phyloP scores from a whole-genome alignment of 2,797 vertebrate genomes.

The Vipera latastei region DNA sequence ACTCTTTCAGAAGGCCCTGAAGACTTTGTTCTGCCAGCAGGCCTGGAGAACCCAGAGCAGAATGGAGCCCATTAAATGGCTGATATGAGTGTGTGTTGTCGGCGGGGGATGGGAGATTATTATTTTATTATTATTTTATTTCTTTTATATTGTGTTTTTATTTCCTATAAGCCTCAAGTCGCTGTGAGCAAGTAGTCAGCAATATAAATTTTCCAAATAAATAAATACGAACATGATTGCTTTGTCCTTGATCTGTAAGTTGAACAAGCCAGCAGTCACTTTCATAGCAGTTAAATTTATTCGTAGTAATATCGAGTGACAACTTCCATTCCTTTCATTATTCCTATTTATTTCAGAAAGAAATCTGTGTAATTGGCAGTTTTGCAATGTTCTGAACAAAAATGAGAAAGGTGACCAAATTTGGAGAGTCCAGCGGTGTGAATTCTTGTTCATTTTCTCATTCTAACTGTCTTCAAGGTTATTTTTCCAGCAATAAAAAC shows the following conservation, averaged over 20 bases:
- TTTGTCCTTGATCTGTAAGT: neutral
- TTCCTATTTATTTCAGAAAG: neutral
- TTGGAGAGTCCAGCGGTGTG: neutral
- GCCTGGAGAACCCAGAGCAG: neutral
- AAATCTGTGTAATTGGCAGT: neutral
- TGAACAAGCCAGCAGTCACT: neutral
- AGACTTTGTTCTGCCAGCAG: neutral
- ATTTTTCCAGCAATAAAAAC: neutral
- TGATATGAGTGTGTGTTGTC: neutral
- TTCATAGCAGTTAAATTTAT: neutral
- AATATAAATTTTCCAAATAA: neutral
- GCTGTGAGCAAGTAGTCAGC: neutral
- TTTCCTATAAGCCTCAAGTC: neutral
- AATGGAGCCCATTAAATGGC: neutral
- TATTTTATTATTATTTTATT: neutral
- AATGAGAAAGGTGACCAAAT: neutral
- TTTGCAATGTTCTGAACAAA: neutral
- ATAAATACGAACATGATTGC: neutral
- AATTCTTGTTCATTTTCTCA: neutral
- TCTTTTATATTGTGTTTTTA: neutral
- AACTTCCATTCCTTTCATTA: neutral
- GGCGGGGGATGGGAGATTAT: neutral
- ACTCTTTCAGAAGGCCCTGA: neutral
- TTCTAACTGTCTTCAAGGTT: neutral
- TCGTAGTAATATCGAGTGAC: neutral